Percentiles rank a stretch among this genome's conserved stretches.
Evolutionary conservation across 2,888 invertebrate genomes (phyloP).

Genomic region (Branchipolynoe longqiensis): DNA sequence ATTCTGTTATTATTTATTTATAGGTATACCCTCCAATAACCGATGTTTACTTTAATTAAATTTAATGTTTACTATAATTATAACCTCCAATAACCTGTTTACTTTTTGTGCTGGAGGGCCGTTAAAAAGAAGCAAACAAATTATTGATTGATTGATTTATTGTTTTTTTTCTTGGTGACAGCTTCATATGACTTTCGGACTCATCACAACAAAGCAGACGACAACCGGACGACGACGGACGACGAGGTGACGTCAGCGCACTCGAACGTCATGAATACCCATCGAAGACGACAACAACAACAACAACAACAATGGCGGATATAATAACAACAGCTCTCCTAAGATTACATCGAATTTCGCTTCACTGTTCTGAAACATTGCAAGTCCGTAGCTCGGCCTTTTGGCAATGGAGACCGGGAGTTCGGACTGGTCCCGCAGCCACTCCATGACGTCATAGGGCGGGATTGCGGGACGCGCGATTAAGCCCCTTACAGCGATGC

Average conservation of each 20-base stretch:
- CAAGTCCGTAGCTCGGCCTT: slow-evolving; percentile 25
- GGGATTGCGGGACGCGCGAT: background rate
- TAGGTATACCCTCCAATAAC: too few relatives aligned
- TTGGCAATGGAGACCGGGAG: slow-evolving; percentile 37
- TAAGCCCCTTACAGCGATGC: too few relatives aligned
- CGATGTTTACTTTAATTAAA: too few relatives aligned
- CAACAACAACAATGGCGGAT: background rate
- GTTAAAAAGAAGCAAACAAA: too few relatives aligned
- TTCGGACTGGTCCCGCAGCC: background rate
- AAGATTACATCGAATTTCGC: background rate
- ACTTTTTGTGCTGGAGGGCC: too few relatives aligned
- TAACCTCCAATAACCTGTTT: too few relatives aligned
- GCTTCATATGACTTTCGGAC: slow-evolving; percentile 26
- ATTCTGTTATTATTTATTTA: too few relatives aligned
- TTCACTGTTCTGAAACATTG: background rate
- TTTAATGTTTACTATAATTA: too few relatives aligned
- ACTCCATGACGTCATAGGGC: background rate
- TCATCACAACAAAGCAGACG: background rate
- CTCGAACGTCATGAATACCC: background rate
- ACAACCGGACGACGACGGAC: background rate
- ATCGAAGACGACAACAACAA: background rate
- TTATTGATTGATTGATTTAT: background rate
- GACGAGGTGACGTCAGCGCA: background rate
- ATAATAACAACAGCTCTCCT: background rate
- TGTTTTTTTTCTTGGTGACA: background rate